Base-by-base conservation (phyloP, 23 tunicate genomes). In the Phallusia fumigata region DNA sequence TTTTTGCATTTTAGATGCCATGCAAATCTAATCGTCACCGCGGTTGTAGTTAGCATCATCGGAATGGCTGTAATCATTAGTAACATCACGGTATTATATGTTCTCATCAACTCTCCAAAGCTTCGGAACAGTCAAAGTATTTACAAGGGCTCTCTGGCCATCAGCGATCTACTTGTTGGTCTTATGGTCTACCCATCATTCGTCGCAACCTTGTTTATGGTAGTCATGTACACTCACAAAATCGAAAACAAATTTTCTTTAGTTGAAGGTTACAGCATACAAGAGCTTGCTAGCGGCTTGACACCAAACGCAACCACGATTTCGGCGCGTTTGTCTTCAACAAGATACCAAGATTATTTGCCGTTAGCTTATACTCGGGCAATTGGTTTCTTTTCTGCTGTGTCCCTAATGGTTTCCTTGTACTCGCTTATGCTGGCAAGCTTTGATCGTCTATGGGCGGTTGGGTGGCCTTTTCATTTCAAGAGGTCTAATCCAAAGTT, bases 1-100 rank as follows among this genome's bases (percentile, higher is more conserved):
- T n/a, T n/a, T n/a, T n/a, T n/a, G n/a, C n/a, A n/a, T n/a, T n/a
- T 58, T 78, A 89, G 95, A 24, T 90, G 95, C 64, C 89, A 75
- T 45, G 74, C 64, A 18, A 79, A 64, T 77, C 16, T 90, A 5
- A 77, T 81, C 40, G 40, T 85, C 34, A 26, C 83, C 30, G 24
- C 74, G 22, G 86, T 82, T 18, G 86, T 90, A 26, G 33, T 79
- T 32, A 89, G 52, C 2, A 40, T 85, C 18, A 73, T 90, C 53
- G 89, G 86, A 6, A 19, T 82, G 0, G 79, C 73, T 58, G 69
- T 65, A 5, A 80, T 78, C n/a, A 18, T 86, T 21, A 45, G 65
- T 26, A 86, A 86, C 79, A 1, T 75, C 49, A 47, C 73, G 16
- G 88, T 85, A 0, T 6, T 85, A 1, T 33, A 31, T 77, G 88